These are phyloP conservation scores for Sinonovacula constricta DNA, from an alignment of 1,140 invertebrate species.

Conservation along the genomic window DNA sequence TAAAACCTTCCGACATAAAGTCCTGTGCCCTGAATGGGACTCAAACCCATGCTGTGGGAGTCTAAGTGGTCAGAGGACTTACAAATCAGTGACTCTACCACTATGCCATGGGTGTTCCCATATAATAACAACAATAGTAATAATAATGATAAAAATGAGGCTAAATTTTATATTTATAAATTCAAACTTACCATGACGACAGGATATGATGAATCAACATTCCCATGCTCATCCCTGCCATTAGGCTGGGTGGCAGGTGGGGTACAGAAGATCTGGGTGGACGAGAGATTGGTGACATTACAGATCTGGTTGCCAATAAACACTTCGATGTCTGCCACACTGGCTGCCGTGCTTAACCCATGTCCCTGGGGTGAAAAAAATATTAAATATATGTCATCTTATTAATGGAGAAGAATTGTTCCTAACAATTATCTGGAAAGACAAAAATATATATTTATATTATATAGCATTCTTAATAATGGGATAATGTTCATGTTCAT, in stretches of 20 bases:
- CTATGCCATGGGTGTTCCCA: too few species aligned
- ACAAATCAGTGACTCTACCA: too few species aligned
- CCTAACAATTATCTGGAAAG: neutral
- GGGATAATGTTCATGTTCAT: too few species aligned
- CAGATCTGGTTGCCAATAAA: constrained; percentile 92
- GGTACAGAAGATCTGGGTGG: constrained; percentile 90
- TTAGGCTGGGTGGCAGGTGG: constrained; percentile 84
- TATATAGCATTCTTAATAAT: too few species aligned
- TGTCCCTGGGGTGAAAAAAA: constrained; percentile 83
- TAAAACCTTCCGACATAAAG: too few species aligned
- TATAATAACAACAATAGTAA: too few species aligned
- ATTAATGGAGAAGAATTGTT: neutral
- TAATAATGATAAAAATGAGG: too few species aligned
- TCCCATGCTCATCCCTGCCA: constrained; percentile 54
- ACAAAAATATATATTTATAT: neutral
- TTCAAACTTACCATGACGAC: constrained; percentile 60
- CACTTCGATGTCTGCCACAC: constrained; percentile 95
- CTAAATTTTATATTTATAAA: too few species aligned
- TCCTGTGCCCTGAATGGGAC: too few species aligned
- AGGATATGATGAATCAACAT: constrained; percentile 50
- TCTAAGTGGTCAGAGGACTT: too few species aligned
- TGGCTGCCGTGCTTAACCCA: constrained; percentile 93
- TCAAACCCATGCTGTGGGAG: too few species aligned
- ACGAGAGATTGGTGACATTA: constrained; percentile 94
- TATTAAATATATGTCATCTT: constrained; percentile 12